A percentile compares a stretch with the other conserved stretches of the same genome.
phyloP scores from a whole-genome alignment of 2,888 invertebrate species.

The Bombyx huttoni region DNA sequence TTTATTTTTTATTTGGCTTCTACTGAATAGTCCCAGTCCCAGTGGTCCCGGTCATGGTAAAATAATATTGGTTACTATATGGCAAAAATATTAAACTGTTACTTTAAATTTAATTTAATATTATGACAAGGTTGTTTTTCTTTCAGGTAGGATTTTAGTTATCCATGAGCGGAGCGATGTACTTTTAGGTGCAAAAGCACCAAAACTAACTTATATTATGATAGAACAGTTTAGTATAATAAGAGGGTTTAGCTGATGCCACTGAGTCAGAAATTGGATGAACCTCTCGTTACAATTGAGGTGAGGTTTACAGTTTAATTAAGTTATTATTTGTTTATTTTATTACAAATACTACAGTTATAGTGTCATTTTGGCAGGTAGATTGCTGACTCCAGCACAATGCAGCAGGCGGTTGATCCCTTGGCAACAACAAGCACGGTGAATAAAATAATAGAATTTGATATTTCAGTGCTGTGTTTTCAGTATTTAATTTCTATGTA shows the following conservation, averaged over 20 bases:
- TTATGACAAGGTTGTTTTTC: too few species aligned
- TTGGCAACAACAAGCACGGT: slow-evolving; percentile 70
- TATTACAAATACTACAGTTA: slow-evolving; percentile 32
- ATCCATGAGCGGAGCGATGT: slow-evolving; percentile 47
- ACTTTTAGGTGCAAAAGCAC: slow-evolving; percentile 59
- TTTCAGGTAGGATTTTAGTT: slow-evolving; percentile 51
- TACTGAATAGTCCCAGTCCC: too few species aligned
- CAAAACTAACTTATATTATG: slow-evolving; percentile 52
- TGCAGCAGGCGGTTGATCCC: slow-evolving; percentile 72
- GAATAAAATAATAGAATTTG: slow-evolving; percentile 13
- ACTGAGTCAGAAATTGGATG: slow-evolving; percentile 70
- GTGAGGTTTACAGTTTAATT: slow-evolving; percentile 30
- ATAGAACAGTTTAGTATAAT: slow-evolving; percentile 62
- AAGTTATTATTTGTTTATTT: background rate
- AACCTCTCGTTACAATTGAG: slow-evolving; percentile 72
- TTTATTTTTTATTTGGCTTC: too few species aligned
- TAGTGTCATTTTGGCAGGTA: slow-evolving; percentile 63
- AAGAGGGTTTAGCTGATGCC: slow-evolving; percentile 72
- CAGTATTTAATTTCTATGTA: background rate
- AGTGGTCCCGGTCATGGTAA: too few species aligned
- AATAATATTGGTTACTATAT: too few species aligned
- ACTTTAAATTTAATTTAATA: too few species aligned
- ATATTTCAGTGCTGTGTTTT: background rate
- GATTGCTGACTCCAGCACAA: slow-evolving; percentile 73
- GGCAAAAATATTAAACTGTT: too few species aligned